phyloP scores from a whole-genome alignment of 2,888 invertebrate species.

The Andrena dorsata region DNA sequence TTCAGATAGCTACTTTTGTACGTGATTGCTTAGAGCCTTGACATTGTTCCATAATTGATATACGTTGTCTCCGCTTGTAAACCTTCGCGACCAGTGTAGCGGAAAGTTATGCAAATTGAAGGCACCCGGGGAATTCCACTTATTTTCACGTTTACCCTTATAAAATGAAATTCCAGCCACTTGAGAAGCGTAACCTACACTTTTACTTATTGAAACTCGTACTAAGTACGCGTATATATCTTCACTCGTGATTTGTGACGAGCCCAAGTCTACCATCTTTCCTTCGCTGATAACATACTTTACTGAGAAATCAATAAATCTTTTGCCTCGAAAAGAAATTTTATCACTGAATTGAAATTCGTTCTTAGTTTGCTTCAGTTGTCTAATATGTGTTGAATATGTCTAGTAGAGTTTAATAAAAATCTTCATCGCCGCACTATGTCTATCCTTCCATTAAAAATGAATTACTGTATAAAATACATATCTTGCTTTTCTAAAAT shows the following conservation, averaged over 20 bases:
- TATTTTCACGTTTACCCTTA: constrained; percentile 69
- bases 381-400: no score
- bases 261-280: neutral
- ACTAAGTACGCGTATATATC: no score
- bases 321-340: no score
- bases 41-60: constrained; percentile 17
- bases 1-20: neutral
- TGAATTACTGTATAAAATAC: no score
- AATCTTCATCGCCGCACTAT: no score
- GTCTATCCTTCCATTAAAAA: no score
- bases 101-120: constrained; percentile 76
- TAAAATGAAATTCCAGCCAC: constrained; percentile 73
- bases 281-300: neutral
- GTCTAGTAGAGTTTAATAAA: no score
- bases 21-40: constrained; percentile 5
- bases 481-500: no score
- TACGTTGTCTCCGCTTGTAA: constrained; percentile 30
- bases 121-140: constrained; percentile 71
- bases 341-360: no score
- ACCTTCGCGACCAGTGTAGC: constrained; percentile 33
- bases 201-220: constrained; percentile 36
- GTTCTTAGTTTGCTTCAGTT: no score
- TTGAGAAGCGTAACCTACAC: constrained; percentile 54
- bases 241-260: constrained; percentile 31
- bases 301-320: no score